Percentiles rank a stretch among this genome's conserved stretches.
phyloP scores from a whole-genome alignment of 35 echinoderm and acorn worm genomes.

The Lytechinus pictus region DNA sequence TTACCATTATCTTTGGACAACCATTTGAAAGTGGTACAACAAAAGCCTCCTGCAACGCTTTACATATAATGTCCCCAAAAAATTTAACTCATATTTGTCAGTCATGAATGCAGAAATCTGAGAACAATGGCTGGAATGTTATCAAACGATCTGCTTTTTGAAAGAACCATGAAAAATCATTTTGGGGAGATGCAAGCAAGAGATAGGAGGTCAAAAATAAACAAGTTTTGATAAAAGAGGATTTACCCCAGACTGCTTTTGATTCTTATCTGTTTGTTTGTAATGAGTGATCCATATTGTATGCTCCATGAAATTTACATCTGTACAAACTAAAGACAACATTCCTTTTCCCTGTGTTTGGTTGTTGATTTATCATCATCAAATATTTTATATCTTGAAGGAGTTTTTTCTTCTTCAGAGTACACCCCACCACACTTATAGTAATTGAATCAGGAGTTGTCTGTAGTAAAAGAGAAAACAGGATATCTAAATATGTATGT shows the following conservation, averaged over 20 bases:
- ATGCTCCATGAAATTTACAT: background rate
- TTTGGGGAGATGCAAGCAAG: background rate
- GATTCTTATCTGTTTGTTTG: background rate
- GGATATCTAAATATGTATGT: background rate
- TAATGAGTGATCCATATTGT: background rate
- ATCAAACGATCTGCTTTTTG: background rate
- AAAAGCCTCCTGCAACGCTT: background rate
- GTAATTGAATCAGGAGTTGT: background rate
- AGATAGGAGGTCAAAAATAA: background rate
- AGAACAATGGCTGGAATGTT: conserved; percentile 1
- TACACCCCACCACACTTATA: background rate
- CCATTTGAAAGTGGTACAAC: background rate
- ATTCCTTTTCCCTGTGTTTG: background rate
- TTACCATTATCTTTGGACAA: background rate
- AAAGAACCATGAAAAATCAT: background rate
- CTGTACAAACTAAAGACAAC: background rate
- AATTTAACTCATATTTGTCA: background rate
- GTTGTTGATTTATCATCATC: background rate
- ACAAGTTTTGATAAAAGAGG: background rate
- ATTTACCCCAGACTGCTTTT: background rate
- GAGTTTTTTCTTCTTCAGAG: background rate
- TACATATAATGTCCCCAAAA: background rate
- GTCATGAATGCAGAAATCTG: background rate
- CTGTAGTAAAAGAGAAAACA: background rate
- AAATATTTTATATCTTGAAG: background rate